Evolutionary conservation across 2,888 invertebrate genomes (phyloP).

Genomic region (Cataglyphis altisquamis): DNA sequence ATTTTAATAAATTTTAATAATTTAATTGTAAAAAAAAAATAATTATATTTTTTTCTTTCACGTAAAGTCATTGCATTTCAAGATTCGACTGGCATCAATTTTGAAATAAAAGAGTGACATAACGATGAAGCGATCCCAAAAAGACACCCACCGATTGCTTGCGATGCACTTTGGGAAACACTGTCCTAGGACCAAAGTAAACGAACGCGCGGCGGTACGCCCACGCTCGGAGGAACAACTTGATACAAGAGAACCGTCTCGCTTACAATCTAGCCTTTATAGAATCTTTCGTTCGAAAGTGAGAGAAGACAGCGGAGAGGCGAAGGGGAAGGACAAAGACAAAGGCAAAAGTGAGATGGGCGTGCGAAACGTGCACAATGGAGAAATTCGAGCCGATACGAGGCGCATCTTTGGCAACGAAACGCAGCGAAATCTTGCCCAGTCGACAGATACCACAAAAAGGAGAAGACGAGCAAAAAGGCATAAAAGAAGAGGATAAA

Average conservation of each 20-base stretch:
- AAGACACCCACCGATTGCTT: not conserved
- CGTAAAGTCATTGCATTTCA: not conserved
- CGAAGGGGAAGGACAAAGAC: conserved; percentile 44
- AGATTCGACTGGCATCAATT: conserved; percentile 6
- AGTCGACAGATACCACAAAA: conserved; percentile 57
- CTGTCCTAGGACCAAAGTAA: conserved; percentile 70
- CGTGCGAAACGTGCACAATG: conserved; percentile 75
- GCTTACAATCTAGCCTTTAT: conserved; percentile 79
- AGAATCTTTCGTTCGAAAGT: conserved; percentile 73
- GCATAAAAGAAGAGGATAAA: not conserved
- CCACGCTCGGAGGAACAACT: conserved; percentile 77
- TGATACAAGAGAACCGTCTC: conserved; percentile 79
- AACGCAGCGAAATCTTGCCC: conserved; percentile 68
- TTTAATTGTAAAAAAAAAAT: not conserved
- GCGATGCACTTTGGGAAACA: conserved; percentile 70
- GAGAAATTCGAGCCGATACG: conserved; percentile 80
- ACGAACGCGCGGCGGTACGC: conserved; percentile 68
- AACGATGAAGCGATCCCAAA: not conserved
- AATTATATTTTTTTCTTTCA: not conserved
- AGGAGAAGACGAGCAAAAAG: not conserved
- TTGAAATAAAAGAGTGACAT: not conserved
- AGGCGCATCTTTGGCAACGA: conserved; percentile 71
- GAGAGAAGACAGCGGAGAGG: conserved; percentile 42
- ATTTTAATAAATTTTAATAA: not conserved
- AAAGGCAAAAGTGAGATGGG: conserved; percentile 51